Base-by-base conservation (phyloP, 1,140 invertebrate species). In the Brachionus rotundiformis region DNA sequence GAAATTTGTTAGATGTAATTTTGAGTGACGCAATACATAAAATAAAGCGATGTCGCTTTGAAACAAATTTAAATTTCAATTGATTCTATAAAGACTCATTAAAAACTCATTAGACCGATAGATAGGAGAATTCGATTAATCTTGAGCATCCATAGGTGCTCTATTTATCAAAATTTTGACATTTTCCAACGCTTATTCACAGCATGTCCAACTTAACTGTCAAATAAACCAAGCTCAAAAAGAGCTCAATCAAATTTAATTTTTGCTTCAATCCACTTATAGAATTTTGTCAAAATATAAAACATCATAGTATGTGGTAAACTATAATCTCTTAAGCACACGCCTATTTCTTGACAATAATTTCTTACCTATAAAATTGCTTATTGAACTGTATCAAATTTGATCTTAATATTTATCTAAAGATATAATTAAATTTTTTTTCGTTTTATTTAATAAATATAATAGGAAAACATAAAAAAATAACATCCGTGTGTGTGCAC, bases 381-480 rank as follows among this genome's bases (percentile, higher is more conserved):
- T 44, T 44, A 73, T 73, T 73, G 68, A 73, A 73, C 68, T 73
- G 68, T 73, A 73, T 73, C 68, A 44, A 73, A 73, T 44, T 73
- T 68, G 63, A 68, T 68, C 63, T 73, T 73, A 73, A 73, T 73
- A 73, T 44, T 44, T 44, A 73, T 73, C 33, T 44, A 44, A 73
- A 73, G 68, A 73, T 44, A 73, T 44, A 73, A 44, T 44, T 44
- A 73, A 44, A 73, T 73, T 41, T 73, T 44, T 71, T 71, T 71
- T 71, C 33, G 33, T 71, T 71, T 71, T 71, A 36, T 71, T 71
- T 71, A 71, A 39, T 44, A 41, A 44, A 73, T 25, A 73, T 19
- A 73, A 73, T 44, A 73, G 19, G 7, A 54, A 54, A 54, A 54
- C 47, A 54, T 54, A 25, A 54, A 68, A 68, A 68, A 68, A 36